Conservation (phyloP, 2,888 invertebrate genomes). For the Sinodicranocentrus sp. region DNA sequence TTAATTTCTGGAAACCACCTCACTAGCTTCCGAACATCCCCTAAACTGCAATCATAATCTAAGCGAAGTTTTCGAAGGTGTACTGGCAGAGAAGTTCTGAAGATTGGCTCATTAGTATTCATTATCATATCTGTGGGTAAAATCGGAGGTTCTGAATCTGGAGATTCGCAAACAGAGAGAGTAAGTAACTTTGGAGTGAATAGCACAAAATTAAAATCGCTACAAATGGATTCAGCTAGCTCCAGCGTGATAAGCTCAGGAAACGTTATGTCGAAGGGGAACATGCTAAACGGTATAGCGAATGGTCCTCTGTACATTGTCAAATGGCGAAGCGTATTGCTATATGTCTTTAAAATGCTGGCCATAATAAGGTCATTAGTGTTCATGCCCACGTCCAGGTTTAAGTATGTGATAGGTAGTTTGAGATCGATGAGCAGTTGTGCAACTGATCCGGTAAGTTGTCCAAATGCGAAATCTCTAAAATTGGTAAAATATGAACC, state of each 20-base stretch:
- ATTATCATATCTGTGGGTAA: conserved; percentile 61
- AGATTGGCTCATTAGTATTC: conserved; percentile 58
- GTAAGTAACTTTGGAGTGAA: conserved; percentile 62
- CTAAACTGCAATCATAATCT: conserved; percentile 63
- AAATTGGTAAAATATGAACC: no score
- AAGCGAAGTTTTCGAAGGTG: conserved; percentile 48
- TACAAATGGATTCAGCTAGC: conserved; percentile 63
- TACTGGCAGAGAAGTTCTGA: conserved; percentile 29
- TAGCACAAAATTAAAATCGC: conserved; percentile 60
- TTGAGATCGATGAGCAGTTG: conserved; percentile 57
- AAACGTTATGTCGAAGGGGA: conserved; percentile 69
- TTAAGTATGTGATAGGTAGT: conserved; percentile 59
- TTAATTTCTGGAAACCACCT: conserved; percentile 67
- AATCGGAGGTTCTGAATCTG: conserved; percentile 64
- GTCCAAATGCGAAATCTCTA: conserved; percentile 63
- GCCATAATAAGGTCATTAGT: conserved; percentile 55
- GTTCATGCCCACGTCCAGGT: conserved; percentile 63
- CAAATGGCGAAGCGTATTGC: conserved; percentile 57
- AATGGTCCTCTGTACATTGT: conserved; percentile 68
- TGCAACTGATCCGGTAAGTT: conserved; percentile 45
- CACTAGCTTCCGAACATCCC: conserved; percentile 61
- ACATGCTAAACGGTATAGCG: conserved; percentile 53
- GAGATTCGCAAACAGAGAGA: conserved; percentile 60
- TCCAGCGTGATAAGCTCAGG: conserved; percentile 61
- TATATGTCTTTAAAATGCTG: conserved; percentile 58